These are phyloP conservation scores for Macheiramphus alcinus DNA, from an alignment of 2,113 vertebrate genomes.

Conservation along the genomic window DNA sequence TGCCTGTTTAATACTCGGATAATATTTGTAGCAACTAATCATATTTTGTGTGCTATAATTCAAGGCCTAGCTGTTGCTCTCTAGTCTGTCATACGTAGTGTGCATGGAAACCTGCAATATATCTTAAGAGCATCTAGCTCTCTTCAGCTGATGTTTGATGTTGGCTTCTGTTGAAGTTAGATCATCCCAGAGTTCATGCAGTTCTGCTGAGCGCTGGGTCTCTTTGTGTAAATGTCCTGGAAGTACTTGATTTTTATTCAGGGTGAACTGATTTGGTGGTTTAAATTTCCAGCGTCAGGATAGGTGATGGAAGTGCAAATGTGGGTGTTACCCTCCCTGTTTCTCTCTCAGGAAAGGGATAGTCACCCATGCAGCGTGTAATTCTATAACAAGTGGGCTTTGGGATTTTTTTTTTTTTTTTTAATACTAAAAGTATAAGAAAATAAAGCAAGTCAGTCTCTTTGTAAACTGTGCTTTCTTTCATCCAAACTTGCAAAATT, in stretches of 20 bases:
- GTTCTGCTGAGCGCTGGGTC: neutral
- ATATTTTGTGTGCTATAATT: neutral
- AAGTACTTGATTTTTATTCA: neutral
- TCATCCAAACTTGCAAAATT: neutral
- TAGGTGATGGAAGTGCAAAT: neutral
- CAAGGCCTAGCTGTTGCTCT: neutral
- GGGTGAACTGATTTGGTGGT: neutral
- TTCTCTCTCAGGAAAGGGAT: neutral
- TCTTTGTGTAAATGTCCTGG: neutral
- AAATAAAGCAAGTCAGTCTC: neutral
- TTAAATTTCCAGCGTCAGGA: neutral
- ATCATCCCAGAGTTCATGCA: neutral
- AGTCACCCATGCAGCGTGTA: neutral
- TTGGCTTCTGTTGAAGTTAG: neutral
- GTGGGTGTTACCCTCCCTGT: neutral
- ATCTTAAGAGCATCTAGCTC: neutral
- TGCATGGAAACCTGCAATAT: fast-evolving
- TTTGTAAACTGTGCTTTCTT: neutral
- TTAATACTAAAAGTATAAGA: neutral
- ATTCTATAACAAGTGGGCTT: neutral
- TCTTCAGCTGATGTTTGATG: neutral
- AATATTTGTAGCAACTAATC: neutral
- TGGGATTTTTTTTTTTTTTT: neutral
- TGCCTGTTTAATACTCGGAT: neutral
- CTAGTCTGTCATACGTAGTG: neutral